phyloP scores from a whole-genome alignment of 1,140 invertebrate species.

The Panulirus ornatus region DNA sequence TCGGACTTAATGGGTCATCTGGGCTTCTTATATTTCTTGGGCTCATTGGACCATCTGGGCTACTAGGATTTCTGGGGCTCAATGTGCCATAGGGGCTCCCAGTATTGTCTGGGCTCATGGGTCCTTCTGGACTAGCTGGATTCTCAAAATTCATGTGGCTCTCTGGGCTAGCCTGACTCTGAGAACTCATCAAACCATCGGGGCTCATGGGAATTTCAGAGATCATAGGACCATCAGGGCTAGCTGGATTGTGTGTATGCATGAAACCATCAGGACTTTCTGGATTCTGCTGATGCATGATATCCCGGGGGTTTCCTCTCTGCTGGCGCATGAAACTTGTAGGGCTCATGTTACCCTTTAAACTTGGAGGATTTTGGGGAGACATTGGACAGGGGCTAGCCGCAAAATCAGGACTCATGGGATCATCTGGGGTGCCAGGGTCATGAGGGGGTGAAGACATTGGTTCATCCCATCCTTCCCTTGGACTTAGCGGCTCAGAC shows the following conservation, averaged over 20 bases:
- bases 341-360: constrained; percentile 29
- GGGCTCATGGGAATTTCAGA: constrained; percentile 8
- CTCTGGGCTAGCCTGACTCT: neutral
- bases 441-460: constrained; percentile 21
- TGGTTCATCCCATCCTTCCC: constrained; percentile 44
- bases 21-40: constrained; percentile 20
- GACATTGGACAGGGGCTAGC: constrained; percentile 20
- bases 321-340: neutral
- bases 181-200: neutral
- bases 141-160: constrained; percentile 14
- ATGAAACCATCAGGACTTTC: neutral
- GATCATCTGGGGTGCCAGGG: constrained; percentile 36
- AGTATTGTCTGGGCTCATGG: constrained; percentile 32
- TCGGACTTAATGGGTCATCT: neutral
- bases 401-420: constrained; percentile 6
- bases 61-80: neutral
- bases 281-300: neutral
- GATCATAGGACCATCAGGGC: neutral
- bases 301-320: constrained; percentile 1
- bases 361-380: constrained; percentile 7
- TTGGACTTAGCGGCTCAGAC: constrained; percentile 33
- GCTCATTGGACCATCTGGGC: constrained; percentile 1
- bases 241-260: neutral
- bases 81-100: neutral
- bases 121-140: neutral